These are phyloP conservation scores for Drosophila parabipectinata DNA, from an alignment of 1,140 invertebrate species.

Conservation along the genomic window DNA sequence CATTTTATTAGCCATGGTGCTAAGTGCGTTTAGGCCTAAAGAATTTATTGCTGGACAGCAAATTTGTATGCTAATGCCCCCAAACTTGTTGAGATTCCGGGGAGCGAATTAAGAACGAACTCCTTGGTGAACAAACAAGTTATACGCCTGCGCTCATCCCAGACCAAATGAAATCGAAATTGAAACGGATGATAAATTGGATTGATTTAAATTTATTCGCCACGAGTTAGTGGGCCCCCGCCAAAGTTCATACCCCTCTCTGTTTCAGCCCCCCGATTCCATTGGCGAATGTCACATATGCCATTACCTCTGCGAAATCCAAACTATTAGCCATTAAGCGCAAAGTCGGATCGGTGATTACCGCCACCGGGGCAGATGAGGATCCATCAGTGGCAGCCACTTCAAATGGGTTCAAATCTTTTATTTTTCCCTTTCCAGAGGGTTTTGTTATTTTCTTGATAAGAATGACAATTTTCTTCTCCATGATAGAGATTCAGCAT, in stretches of 20 bases:
- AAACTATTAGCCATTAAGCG: slow-evolving; percentile 52
- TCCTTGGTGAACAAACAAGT: slow-evolving; percentile 68
- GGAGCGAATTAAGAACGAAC: slow-evolving; percentile 24
- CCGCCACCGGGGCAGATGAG: slow-evolving; percentile 23
- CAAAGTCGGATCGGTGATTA: slow-evolving; percentile 22
- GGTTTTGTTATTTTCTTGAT: neutral
- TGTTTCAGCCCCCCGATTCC: slow-evolving; percentile 18
- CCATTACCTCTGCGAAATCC: slow-evolving; percentile 30
- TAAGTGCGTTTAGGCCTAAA: slow-evolving; percentile 40
- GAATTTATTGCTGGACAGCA: slow-evolving; percentile 45
- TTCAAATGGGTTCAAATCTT: slow-evolving; percentile 50
- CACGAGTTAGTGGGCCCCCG: slow-evolving; percentile 35
- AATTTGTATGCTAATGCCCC: slow-evolving; percentile 69
- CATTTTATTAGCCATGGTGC: slow-evolving; percentile 62
- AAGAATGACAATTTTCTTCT: neutral
- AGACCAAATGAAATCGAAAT: slow-evolving; percentile 57
- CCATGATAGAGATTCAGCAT: too few relatives aligned
- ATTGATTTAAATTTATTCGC: slow-evolving; percentile 41
- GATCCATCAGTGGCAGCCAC: slow-evolving; percentile 38
- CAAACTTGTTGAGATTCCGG: slow-evolving; percentile 39
- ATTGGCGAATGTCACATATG: slow-evolving; percentile 33
- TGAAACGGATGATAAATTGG: slow-evolving; percentile 63
- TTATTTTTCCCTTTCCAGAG: slow-evolving; percentile 24
- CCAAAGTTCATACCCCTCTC: slow-evolving; percentile 33
- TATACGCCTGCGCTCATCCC: slow-evolving; percentile 39